A percentile compares a stretch with the other conserved stretches of the same genome.
These are phyloP conservation scores for Lanius ludovicianus DNA, from an alignment of 2,113 vertebrate species.

Conservation along the genomic window DNA sequence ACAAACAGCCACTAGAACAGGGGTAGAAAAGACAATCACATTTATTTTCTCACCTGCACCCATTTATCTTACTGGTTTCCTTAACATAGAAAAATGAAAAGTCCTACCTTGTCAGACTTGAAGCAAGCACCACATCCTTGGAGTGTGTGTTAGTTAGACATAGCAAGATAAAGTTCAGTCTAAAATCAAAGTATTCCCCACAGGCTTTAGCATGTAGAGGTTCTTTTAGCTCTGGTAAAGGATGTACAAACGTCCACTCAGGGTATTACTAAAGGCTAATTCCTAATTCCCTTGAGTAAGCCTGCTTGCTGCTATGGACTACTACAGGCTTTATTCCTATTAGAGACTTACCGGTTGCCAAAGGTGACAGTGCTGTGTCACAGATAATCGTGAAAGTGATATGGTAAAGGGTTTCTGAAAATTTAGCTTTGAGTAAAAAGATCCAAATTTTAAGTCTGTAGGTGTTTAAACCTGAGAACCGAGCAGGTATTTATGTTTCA, in stretches of 20 bases:
- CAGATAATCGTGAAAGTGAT: conserved; percentile 9
- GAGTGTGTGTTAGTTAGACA: neutral
- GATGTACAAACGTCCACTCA: neutral
- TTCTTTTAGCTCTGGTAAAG: conserved; percentile 39
- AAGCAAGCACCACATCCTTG: conserved; percentile 27
- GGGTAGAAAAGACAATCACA: fast-evolving
- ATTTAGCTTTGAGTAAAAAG: neutral
- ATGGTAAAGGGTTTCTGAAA: neutral
- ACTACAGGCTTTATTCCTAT: conserved; percentile 48
- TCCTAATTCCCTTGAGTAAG: conserved; percentile 70
- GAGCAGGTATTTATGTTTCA: neutral
- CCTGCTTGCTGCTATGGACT: conserved; percentile 59
- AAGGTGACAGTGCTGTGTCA: conserved; percentile 48
- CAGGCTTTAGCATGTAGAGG: neutral
- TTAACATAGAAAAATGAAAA: neutral
- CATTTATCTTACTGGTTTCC: neutral
- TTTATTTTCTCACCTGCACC: neutral
- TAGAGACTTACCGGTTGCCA: conserved; percentile 49
- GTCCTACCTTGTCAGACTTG: conserved; percentile 49
- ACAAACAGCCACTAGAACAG: neutral
- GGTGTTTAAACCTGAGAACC: neutral
- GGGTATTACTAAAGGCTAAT: conserved; percentile 67
- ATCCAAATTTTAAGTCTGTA: neutral
- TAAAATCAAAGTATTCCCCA: conserved; percentile 7
- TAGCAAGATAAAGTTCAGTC: neutral